Conservation (phyloP, 2,113 vertebrate species). For the Eclectus roratus region DNA sequence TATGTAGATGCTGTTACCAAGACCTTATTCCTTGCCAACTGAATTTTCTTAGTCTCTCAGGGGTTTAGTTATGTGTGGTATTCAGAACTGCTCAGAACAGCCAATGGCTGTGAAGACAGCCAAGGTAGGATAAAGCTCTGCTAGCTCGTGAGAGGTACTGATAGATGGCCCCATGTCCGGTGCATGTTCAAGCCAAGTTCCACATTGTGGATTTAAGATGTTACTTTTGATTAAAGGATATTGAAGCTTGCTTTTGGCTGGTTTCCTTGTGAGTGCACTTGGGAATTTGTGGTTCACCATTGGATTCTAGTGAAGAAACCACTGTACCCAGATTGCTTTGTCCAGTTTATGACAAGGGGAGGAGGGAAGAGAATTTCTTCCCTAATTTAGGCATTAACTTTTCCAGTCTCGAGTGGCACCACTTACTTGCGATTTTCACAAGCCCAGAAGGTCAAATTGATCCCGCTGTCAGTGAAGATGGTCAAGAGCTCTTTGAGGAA, state of each 20-base stretch:
- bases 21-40: not conserved
- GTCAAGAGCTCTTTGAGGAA: not conserved
- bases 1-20: accelerated
- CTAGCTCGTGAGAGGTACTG: not conserved
- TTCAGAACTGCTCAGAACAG: not conserved
- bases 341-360: not conserved
- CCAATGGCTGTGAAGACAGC: not conserved
- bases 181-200: not conserved
- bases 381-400: conserved; percentile 34
- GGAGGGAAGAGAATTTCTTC: not conserved
- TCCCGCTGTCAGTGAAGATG: not conserved
- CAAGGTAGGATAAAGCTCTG: not conserved
- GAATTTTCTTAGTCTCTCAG: not conserved
- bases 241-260: not conserved
- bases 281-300: not conserved
- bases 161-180: not conserved
- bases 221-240: not conserved
- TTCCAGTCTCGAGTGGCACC: not conserved
- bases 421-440: not conserved
- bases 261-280: not conserved
- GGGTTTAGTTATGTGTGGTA: not conserved
- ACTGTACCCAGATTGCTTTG: not conserved
- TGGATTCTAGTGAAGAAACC: not conserved
- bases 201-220: not conserved
- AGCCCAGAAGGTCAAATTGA: not conserved